phyloP scores from a whole-genome alignment of 2,888 invertebrate genomes.

The Polymixis flavicincta region DNA sequence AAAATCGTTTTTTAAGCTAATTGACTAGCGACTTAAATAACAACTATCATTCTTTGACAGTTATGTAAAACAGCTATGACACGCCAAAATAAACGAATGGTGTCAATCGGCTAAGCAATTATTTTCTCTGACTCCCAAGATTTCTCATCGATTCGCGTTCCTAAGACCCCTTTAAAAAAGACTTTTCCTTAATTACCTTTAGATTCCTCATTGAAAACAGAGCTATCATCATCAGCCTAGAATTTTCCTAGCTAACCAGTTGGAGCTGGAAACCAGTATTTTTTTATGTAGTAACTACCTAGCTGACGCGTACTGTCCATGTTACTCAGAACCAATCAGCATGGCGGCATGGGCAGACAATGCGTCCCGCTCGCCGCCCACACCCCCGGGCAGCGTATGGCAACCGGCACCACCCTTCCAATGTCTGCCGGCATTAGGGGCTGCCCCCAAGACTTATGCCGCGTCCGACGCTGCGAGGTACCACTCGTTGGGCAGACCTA shows the following conservation, averaged over 20 bases:
- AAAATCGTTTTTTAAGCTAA: neutral
- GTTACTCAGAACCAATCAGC: slow-evolving; percentile 74
- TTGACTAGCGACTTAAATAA: neutral
- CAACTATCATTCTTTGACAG: neutral
- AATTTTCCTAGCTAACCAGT: neutral
- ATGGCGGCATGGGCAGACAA: slow-evolving; percentile 75
- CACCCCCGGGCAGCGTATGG: slow-evolving; percentile 86
- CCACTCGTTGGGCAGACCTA: slow-evolving; percentile 84
- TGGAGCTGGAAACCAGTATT: neutral
- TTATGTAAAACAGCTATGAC: neutral
- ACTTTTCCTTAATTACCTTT: neutral
- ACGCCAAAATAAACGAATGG: neutral
- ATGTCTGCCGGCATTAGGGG: slow-evolving; percentile 81
- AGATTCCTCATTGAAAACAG: neutral
- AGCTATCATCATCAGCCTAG: neutral
- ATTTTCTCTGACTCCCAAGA: neutral
- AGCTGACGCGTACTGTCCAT: neutral
- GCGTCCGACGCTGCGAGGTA: slow-evolving; percentile 79
- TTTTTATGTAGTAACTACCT: neutral
- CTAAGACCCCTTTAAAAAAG: neutral
- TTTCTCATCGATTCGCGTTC: neutral
- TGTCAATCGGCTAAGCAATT: neutral
- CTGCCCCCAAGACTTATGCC: slow-evolving; percentile 86
- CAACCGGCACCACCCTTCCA: slow-evolving; percentile 88
- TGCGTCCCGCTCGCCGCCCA: slow-evolving; percentile 78